A percentile compares a stretch with the other conserved stretches of the same genome.
phyloP scores from a whole-genome alignment of 2,113 vertebrate species.

The Hiodon tergisus region DNA sequence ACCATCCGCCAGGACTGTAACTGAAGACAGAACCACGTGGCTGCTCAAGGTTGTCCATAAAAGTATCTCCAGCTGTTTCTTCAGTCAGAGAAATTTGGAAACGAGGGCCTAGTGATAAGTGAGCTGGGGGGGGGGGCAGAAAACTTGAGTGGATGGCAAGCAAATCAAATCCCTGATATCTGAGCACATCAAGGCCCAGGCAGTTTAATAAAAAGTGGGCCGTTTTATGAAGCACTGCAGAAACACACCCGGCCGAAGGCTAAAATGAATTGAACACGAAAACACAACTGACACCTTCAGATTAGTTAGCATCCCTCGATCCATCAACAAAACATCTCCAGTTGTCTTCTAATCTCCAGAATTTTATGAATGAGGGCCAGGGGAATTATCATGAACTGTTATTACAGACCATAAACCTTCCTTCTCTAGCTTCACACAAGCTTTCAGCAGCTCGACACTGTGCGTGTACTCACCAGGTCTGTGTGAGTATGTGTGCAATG shows the following conservation, averaged over 20 bases:
- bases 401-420: background rate
- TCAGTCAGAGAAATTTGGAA: background rate
- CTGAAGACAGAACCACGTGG: too few relatives aligned
- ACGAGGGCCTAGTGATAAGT: background rate
- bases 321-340: background rate
- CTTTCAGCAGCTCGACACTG: too few relatives aligned
- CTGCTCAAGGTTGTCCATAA: too few relatives aligned
- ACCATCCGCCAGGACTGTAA: too few relatives aligned
- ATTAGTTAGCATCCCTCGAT: background rate
- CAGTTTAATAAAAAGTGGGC: background rate
- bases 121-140: background rate
- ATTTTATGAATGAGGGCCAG: background rate
- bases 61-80: too few relatives aligned
- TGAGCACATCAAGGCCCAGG: too few relatives aligned
- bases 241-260: background rate
- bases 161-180: background rate
- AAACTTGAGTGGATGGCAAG: too few relatives aligned
- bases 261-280: background rate
- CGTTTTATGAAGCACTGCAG: background rate
- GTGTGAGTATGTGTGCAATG: too few relatives aligned
- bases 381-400: background rate
- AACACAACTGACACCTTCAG: background rate
- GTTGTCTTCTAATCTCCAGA: background rate
- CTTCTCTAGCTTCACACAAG: too few relatives aligned
- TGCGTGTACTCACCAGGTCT: too few relatives aligned